Base-by-base conservation (phyloP, 2,888 invertebrate species). In the Elysia crispata region DNA sequence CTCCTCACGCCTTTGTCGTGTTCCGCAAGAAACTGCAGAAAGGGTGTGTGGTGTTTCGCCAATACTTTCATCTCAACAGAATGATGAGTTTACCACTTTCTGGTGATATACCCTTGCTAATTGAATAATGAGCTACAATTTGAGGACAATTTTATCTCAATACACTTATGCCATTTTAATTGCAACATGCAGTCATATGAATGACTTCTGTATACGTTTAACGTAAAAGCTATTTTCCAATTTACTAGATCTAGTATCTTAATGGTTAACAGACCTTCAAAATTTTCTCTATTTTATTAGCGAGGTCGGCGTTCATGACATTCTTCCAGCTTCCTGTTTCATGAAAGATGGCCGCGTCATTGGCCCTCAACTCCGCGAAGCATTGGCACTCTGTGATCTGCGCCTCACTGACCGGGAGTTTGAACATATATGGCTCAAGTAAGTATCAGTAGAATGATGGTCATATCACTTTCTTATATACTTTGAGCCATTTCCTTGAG, bases 351-450 rank as follows among this genome's bases (percentile, higher is more conserved):
- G 85, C 18, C 54, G 81, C 18, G 79, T 86, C 15, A 69, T 84
- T 18, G 81, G 79, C 23, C 83, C 84, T n/a, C 84, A 85, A 73
- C 75, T 86, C 20, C 69, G 83, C 57, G 82, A 83, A 20, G 85
- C 86, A 49, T 30, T 84, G 62, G 76, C 76, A 18, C 77, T 81
- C 18, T 79, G 84, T 1, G 84, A 83, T 8, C 49, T 83, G 33
- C 60, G 69, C 23, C 78, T 86, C 13, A 82, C 83, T 1, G 80
- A 85, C 30, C 33, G 76, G 25, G 85, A 86, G 73, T 84, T 83
- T 77, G 33, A 79, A 6, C 80, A 84, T 60, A 80, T 86, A 50
- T 86, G 86, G 86, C 76, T 73, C 13, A 85, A 83, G 86, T 86
- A 82, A 76, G 84, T 64, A 3, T 72, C 30, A 18, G 25, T 72